Conservation (phyloP, 2,113 vertebrate species). For the Erinaceus europaeus region DNA sequence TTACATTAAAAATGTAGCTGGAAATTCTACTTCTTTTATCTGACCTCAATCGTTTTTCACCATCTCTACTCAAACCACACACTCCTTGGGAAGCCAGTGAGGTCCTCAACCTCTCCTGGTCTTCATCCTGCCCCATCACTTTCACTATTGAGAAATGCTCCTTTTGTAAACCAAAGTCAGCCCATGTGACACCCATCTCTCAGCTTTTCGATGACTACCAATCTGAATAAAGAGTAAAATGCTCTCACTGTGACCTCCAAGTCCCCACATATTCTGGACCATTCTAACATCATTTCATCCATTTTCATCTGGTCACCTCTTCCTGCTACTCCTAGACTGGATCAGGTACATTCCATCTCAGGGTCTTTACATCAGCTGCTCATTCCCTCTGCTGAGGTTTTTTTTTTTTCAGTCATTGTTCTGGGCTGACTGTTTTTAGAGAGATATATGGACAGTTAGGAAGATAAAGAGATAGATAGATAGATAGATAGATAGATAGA, state of each 20-base stretch:
- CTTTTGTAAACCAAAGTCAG: not conserved
- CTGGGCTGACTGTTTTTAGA: too few relatives aligned
- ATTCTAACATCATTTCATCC: rapidly evolving
- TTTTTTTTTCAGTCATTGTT: too few relatives aligned
- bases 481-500: too few relatives aligned
- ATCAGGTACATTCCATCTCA: not conserved
- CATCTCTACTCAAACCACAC: not conserved
- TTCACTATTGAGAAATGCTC: not conserved
- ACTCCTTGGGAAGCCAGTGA: not conserved
- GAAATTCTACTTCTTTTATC: not conserved
- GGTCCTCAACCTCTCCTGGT: not conserved
- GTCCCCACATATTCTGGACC: not conserved
- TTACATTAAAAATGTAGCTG: not conserved
- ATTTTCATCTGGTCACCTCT: not conserved
- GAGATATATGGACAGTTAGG: too few relatives aligned
- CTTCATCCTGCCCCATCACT: too few relatives aligned
- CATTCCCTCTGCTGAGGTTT: not conserved
- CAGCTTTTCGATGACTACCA: not conserved
- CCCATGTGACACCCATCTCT: not conserved
- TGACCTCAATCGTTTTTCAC: not conserved
- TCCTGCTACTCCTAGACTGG: not conserved
- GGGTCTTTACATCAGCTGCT: not conserved
- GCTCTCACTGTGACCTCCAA: not conserved
- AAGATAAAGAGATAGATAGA: too few relatives aligned
- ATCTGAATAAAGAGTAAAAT: not conserved